Base-by-base conservation (phyloP, 1,140 invertebrate genomes). In the Sycobia sp. region DNA sequence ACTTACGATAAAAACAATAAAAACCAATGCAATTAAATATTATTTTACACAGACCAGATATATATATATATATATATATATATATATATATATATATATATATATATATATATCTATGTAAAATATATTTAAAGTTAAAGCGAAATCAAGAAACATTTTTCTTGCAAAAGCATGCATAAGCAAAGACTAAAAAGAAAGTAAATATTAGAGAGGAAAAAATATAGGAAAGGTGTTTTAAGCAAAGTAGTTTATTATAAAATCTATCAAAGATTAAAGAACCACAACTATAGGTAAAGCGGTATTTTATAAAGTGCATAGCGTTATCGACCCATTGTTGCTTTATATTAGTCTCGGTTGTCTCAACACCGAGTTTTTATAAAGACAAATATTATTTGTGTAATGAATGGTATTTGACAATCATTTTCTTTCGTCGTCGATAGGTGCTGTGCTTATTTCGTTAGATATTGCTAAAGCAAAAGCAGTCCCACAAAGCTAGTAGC, bases 231-330 rank as follows among this genome's bases (percentile, higher is more conserved):
- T 43, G 44, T 34, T 55, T 64, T n/a, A 69, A 66, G 62, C 66
- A 64, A 66, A 69, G 65, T 36, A 65, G 65, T 68, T 70, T 72
- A 70, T 72, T 70, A 56, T 61, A 67, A 62, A 67, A 71, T 65
- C 62, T 63, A 57, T 63, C 16, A 36, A 63, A 50, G 54, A 58
- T 51, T 58, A 58, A 53, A 58, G 29, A 65, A 58, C 49, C 46
- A 50, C 62, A 65, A 65, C 39, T 59, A 55, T 49, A 65, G 13
- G 16, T 16, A 13, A 57, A 53, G 47, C 39, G 44, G 39, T 51
- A 44, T 61, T 13, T 53, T 20, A 20, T 36, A 62, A 56, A 23
- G 53, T 50, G 51, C 61, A 62, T 39, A 49, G 29, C 61, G 16
- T 49, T 62, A 56, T 56, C 43, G 61, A 55, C 36, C 44, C 51